phyloP scores from a whole-genome alignment of 2,888 invertebrate species.

The Gryllus longicercus region DNA sequence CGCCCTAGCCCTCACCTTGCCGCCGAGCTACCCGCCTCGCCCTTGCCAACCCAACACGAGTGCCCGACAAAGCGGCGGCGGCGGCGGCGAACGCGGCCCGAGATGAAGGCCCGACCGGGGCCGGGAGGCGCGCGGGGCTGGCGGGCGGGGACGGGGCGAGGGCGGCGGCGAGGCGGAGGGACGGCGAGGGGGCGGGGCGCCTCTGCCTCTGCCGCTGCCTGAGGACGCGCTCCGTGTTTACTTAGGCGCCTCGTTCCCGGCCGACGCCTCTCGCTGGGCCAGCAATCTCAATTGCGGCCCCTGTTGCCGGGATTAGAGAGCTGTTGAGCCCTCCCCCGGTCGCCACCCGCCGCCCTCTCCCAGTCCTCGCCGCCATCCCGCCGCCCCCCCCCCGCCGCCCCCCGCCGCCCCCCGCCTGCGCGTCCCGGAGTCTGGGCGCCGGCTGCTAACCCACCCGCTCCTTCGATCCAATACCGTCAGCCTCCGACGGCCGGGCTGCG shows the following conservation, averaged over 20 bases:
- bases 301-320: constrained; percentile 17
- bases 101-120: no score
- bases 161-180: no score
- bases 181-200: no score
- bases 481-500: background rate
- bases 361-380: background rate
- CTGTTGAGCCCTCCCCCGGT: background rate
- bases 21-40: no score
- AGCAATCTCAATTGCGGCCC: constrained; percentile 17
- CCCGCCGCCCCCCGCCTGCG: background rate
- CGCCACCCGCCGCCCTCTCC: background rate
- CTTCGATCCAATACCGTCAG: background rate
- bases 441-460: constrained; percentile 6
- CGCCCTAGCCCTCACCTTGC: no score
- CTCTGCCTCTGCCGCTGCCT: no score
- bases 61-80: no score
- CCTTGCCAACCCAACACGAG: no score
- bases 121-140: no score
- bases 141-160: no score
- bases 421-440: background rate
- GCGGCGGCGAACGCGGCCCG: no score
- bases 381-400: background rate
- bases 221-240: background rate
- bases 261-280: constrained; percentile 17
- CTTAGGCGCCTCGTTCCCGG: constrained; percentile 1